These are phyloP conservation scores for Drosophila baimaii DNA, from an alignment of 1,140 invertebrate species.

Conservation along the genomic window DNA sequence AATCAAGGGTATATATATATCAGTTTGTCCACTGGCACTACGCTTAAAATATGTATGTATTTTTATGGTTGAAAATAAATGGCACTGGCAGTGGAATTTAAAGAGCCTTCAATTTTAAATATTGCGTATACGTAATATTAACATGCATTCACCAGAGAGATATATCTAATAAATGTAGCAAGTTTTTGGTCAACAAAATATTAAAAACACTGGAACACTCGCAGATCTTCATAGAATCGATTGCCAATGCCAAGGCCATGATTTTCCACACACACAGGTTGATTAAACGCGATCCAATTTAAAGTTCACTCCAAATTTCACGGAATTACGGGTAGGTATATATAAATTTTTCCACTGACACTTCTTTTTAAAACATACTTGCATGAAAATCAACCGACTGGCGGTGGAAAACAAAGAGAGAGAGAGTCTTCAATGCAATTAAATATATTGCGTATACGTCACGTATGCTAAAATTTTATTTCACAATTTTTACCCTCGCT, in stretches of 20 bases:
- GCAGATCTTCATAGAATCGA: not conserved
- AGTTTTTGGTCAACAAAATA: not conserved
- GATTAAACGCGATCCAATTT: not conserved
- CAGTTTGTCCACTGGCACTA: not conserved
- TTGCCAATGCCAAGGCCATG: conserved; percentile 8
- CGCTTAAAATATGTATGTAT: not conserved
- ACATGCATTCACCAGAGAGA: not conserved
- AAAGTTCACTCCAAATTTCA: not conserved
- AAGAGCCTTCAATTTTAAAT: not conserved
- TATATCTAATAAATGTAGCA: not conserved
- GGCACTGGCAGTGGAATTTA: not conserved
- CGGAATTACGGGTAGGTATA: not conserved
- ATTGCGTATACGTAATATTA: not conserved
- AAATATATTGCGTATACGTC: conserved; percentile 65
- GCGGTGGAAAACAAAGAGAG: conserved; percentile 11
- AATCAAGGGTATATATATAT: not conserved
- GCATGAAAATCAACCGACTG: not conserved
- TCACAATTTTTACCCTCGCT: conserved; percentile 48
- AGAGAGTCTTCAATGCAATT: conserved; percentile 47
- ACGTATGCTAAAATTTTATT: conserved; percentile 58
- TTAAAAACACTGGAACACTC: not conserved
- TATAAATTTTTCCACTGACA: conserved; percentile 7
- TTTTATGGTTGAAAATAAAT: not conserved
- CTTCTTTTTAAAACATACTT: conserved; percentile 20
- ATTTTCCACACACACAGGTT: conserved; percentile 22